These are phyloP conservation scores for Ips typographus DNA, from an alignment of 1,140 invertebrate genomes.

Conservation along the genomic window DNA sequence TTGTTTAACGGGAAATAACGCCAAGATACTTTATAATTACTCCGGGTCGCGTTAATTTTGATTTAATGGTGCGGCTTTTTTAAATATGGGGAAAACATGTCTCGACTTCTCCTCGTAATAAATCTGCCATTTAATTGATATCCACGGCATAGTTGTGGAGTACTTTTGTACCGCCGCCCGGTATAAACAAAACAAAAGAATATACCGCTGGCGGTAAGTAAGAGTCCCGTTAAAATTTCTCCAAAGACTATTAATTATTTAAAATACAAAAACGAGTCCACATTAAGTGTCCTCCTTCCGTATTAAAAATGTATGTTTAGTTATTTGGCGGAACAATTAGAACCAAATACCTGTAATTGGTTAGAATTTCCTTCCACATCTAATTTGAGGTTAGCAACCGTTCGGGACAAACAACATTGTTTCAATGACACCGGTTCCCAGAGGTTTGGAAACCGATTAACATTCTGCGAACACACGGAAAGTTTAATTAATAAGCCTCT, in stretches of 20 bases:
- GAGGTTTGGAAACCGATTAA: conserved; percentile 4
- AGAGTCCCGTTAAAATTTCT: conserved; percentile 18
- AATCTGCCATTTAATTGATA: neutral
- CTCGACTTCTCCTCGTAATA: neutral
- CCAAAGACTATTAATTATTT: conserved; percentile 11
- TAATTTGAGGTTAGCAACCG: neutral
- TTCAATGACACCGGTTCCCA: conserved; percentile 12
- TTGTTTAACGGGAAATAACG: conserved; percentile 22
- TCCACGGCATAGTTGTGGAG: neutral
- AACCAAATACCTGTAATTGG: neutral
- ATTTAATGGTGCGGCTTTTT: conserved; percentile 18
- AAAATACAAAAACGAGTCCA: conserved; percentile 8
- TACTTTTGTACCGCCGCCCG: neutral
- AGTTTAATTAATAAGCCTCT: conserved; percentile 28
- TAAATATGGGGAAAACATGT: conserved; percentile 4
- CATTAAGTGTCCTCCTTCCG: conserved; percentile 8
- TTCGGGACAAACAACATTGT: neutral
- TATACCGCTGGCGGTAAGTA: neutral
- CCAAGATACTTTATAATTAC: conserved; percentile 25
- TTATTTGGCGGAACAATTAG: neutral
- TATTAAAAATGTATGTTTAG: conserved; percentile 17
- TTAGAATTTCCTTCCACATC: neutral
- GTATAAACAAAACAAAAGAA: neutral
- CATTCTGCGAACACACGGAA: conserved; percentile 4
- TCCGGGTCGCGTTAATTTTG: conserved; percentile 24